phyloP scores from a whole-genome alignment of 2,113 vertebrate genomes.

The Stomatorhinus ivindoensis region DNA sequence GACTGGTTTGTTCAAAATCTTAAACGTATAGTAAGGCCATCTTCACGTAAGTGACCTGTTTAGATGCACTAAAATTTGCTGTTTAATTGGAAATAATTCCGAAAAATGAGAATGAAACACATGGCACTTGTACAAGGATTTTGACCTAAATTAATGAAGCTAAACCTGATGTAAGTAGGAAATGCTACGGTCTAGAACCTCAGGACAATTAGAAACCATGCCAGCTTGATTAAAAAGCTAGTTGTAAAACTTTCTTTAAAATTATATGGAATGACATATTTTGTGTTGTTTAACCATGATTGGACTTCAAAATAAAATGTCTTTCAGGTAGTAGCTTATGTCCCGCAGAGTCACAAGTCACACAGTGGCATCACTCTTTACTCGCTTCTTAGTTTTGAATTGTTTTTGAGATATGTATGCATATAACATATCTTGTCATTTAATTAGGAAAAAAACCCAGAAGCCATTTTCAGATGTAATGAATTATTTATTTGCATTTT shows the following conservation, averaged over 20 bases:
- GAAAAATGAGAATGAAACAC: not conserved
- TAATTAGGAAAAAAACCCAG: not conserved
- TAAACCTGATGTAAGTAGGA: not conserved
- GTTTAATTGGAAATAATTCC: not conserved
- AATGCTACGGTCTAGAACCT: not conserved
- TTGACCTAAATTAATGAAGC: not conserved
- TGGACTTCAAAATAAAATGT: not conserved
- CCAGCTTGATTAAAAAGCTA: not conserved
- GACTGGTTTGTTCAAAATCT: not conserved
- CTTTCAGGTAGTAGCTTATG: not conserved
- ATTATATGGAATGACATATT: not conserved
- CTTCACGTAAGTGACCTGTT: not conserved
- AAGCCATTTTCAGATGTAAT: not conserved
- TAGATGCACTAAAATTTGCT: not conserved
- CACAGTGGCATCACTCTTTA: not conserved
- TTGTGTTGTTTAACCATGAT: not conserved
- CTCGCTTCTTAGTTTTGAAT: not conserved
- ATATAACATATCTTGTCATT: not conserved
- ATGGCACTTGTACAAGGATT: not conserved
- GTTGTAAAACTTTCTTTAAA: not conserved
- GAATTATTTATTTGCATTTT: not conserved
- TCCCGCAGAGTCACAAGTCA: not conserved
- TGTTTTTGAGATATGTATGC: not conserved
- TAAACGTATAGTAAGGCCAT: not conserved
- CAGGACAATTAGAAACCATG: not conserved